phyloP scores from a whole-genome alignment of 64 coral and sea anemone genomes.

The Montipora foliosa region DNA sequence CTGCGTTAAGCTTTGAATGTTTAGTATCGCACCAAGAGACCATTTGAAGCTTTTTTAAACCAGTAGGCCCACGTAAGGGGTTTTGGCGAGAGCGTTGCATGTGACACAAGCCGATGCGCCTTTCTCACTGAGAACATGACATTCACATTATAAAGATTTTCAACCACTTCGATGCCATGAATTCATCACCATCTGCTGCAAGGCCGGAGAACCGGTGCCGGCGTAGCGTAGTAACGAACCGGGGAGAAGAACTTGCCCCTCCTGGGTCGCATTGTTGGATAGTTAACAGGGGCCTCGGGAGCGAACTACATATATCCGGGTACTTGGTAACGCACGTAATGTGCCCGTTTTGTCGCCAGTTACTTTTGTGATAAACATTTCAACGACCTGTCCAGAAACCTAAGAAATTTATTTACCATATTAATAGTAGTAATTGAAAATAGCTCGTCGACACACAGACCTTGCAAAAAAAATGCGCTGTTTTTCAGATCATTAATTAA shows the following conservation, averaged over 20 bases:
- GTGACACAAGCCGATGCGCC: slow-evolving; percentile 65
- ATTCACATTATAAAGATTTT: slow-evolving; percentile 30
- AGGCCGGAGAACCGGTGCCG: slow-evolving; percentile 60
- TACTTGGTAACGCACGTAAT: slow-evolving; percentile 63
- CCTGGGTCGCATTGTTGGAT: too few relatives aligned
- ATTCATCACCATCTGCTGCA: slow-evolving; percentile 65
- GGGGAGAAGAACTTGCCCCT: slow-evolving; percentile 84
- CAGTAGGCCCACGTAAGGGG: slow-evolving; percentile 64
- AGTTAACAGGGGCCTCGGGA: slow-evolving; percentile 77
- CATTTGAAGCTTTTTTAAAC: slow-evolving; percentile 62
- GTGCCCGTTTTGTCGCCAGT: slow-evolving; percentile 87
- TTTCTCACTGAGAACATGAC: slow-evolving; percentile 44
- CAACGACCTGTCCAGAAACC: slow-evolving; percentile 33
- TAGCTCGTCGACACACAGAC: too few relatives aligned
- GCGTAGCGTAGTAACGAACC: slow-evolving; percentile 45
- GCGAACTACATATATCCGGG: slow-evolving; percentile 65
- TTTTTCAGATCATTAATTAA: too few relatives aligned
- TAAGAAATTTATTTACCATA: background rate
- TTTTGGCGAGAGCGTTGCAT: slow-evolving; percentile 12
- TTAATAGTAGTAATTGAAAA: background rate
- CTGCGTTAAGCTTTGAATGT: slow-evolving; percentile 55
- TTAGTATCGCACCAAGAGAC: slow-evolving; percentile 72
- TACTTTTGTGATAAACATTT: slow-evolving; percentile 47
- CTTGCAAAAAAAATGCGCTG: too few relatives aligned
- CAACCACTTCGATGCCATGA: slow-evolving; percentile 81